Evolutionary conservation across 1,140 invertebrate species (phyloP).

Genomic region (Orchesella cincta): DNA sequence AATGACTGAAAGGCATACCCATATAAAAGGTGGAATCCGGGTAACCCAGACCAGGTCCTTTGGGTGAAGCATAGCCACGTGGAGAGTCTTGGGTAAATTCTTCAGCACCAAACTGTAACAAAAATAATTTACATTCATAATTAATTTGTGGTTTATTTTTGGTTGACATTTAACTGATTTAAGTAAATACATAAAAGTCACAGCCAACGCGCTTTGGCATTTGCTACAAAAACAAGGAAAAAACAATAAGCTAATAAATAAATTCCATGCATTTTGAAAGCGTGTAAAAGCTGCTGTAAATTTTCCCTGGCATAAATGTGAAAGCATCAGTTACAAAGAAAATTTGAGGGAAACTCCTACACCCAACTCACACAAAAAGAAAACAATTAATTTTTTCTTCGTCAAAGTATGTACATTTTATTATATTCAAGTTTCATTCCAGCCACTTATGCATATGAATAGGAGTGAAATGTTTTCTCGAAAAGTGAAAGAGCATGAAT

Average conservation of each 20-base stretch:
- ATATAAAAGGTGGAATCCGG: slow-evolving; percentile 63
- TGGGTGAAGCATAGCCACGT: slow-evolving; percentile 78
- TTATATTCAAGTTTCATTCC: no score
- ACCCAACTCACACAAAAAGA: no score
- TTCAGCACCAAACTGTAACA: slow-evolving; percentile 77
- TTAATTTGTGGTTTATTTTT: not conserved
- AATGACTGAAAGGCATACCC: slow-evolving; percentile 54
- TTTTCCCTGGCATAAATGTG: no score
- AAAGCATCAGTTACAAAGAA: no score
- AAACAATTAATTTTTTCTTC: no score
- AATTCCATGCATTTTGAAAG: not conserved
- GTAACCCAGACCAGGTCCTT: slow-evolving; percentile 64
- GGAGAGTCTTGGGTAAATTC: slow-evolving; percentile 85
- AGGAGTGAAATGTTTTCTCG: no score
- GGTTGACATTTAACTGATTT: no score
- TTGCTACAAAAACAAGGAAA: not conserved
- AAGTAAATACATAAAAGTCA: not conserved
- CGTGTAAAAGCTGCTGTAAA: not conserved
- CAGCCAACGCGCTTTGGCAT: not conserved
- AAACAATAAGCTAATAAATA: not conserved
- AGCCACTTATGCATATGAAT: no score
- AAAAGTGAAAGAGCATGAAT: no score
- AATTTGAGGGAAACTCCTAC: no score
- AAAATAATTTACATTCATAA: not conserved
- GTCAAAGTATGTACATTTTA: no score